phyloP scores from a whole-genome alignment of 2,888 invertebrate species.

The Ormyrus labotus region DNA sequence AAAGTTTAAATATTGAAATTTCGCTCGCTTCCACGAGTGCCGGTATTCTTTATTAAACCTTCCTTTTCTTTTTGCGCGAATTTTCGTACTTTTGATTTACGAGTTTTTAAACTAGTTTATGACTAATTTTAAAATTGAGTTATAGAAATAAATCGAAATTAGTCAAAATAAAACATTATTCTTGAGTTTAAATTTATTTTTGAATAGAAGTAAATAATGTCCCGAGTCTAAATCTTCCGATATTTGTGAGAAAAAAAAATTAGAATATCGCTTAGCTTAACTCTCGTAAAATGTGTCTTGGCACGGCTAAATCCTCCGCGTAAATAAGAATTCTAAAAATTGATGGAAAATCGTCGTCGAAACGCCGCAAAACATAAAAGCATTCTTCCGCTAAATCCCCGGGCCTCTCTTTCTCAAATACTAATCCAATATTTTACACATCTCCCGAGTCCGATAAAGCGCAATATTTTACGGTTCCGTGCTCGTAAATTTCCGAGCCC shows the following conservation, averaged over 20 bases:
- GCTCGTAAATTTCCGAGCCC: slow-evolving; percentile 41
- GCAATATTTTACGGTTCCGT: slow-evolving; percentile 50
- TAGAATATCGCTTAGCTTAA: slow-evolving; percentile 7
- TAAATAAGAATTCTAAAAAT: slow-evolving; percentile 42
- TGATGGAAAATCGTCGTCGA: slow-evolving; percentile 48
- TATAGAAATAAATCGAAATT: no score
- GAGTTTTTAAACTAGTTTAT: no score
- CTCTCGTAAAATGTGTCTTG: slow-evolving; percentile 1
- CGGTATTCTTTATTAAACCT: no score
- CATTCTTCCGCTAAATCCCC: background rate
- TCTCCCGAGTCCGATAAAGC: slow-evolving; percentile 46
- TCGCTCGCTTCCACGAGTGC: no score
- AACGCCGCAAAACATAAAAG: slow-evolving; percentile 31
- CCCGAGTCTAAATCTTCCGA: background rate
- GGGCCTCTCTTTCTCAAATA: background rate
- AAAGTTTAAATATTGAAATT: background rate
- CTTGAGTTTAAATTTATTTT: no score
- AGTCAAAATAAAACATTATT: no score
- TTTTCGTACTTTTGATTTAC: no score
- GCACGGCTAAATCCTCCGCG: slow-evolving; percentile 28
- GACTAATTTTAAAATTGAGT: no score
- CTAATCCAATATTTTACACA: slow-evolving; percentile 53
- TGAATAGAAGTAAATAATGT: background rate
- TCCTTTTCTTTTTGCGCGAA: no score
- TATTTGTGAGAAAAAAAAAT: slow-evolving; percentile 13